Base-by-base conservation (phyloP, 2,888 invertebrate genomes). In the Pocota personata region DNA sequence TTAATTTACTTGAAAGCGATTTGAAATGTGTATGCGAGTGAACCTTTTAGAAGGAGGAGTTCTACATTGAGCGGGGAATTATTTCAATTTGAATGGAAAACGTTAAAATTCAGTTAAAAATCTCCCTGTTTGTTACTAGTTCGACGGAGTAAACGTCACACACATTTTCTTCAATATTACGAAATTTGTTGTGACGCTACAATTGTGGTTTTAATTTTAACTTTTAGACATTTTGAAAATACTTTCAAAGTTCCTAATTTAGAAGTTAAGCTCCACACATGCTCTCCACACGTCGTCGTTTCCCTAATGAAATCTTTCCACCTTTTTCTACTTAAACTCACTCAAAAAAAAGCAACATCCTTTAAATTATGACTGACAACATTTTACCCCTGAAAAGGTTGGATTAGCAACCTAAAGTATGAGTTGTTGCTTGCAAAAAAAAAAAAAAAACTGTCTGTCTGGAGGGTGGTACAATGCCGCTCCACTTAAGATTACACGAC, bases 341-440 rank as follows among this genome's bases (percentile, higher is more conserved):
- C 46, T 46, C 10, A 55, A 37, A 30, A 14, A 12, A 62, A 60
- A 46, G 60, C 37, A 72, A 67, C 40, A 32, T 62, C 60, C 55
- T 52, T 50, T 30, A 79, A 75, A 69, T 60, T 75, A 66, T 71
- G 62, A 69, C 66, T 80, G 84, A 84, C 84, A 80, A 66, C 69
- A 64, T 71, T 35, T 69, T 67, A 48, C 43, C 40, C 30, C 40
- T 40, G 12, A 21, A 75, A 71, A 57, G 40, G 67, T 50, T 57
- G 57, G 73, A 80, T 84, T 57, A 75, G 50, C 60, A 32, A 60
- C 52, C 30, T 19, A 60, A 48, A 35, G 48, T 55, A 52, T 57
- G 73, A 52, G 37, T 46, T 62, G 52, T 72, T 72, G 72, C 14
- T 46, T 60, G 19, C 7, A 46, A 60, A 46, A 67, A 40, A 40